Evolutionary conservation across 2,113 vertebrate species (phyloP).

Genomic region (Ibidorhyncha struthersii): DNA sequence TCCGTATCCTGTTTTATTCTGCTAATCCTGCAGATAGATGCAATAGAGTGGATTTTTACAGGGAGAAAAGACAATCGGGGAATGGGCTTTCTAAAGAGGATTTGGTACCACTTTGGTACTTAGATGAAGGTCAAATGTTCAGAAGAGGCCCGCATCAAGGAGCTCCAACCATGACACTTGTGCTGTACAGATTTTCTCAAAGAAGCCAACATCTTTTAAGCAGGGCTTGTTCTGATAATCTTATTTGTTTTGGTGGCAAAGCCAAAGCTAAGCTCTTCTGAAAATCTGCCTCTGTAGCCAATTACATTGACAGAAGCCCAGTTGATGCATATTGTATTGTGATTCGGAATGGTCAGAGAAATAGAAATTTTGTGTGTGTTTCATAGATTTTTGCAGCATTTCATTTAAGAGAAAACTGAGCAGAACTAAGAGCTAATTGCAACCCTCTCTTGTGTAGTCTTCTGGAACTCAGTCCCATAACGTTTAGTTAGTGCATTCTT

Average conservation of each 20-base stretch:
- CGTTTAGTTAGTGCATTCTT: neutral
- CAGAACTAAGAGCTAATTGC: neutral
- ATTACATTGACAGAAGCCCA: constrained; percentile 4
- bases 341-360: constrained; percentile 12
- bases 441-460: neutral
- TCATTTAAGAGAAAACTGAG: neutral
- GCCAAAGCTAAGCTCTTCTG: constrained; percentile 2
- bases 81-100: neutral
- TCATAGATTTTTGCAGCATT: neutral
- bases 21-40: neutral
- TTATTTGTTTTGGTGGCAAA: constrained; percentile 46
- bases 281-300: constrained; percentile 14
- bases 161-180: neutral
- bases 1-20: neutral
- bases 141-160: neutral
- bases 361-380: neutral
- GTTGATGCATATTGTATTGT: neutral
- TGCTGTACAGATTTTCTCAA: neutral
- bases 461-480: neutral
- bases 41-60: neutral
- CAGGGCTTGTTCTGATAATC: constrained; percentile 15
- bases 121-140: constrained; percentile 13
- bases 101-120: neutral
- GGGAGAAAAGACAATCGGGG: neutral
- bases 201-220: constrained; percentile 3